A percentile compares a stretch with the other conserved stretches of the same genome.
phyloP scores from a whole-genome alignment of 1,140 invertebrate species.

The Telenomus remus region DNA sequence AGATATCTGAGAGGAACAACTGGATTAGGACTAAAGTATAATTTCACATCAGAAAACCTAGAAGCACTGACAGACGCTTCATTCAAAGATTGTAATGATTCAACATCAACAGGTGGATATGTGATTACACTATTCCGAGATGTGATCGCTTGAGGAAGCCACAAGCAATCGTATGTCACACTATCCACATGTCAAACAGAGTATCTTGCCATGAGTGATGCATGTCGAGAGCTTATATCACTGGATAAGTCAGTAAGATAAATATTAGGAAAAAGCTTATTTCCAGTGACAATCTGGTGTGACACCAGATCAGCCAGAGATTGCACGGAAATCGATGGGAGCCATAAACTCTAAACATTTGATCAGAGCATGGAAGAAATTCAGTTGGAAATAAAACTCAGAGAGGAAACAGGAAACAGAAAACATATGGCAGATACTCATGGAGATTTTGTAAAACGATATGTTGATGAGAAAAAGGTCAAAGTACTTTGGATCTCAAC shows the following conservation, averaged over 20 bases:
- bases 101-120: slow-evolving; percentile 11
- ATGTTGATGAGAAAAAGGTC: too few relatives aligned
- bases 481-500: too few relatives aligned
- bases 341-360: too few relatives aligned
- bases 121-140: slow-evolving; percentile 38
- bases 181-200: slow-evolving; percentile 62
- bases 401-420: too few relatives aligned
- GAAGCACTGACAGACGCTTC: slow-evolving; percentile 7
- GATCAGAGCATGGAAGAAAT: too few relatives aligned
- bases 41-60: neutral
- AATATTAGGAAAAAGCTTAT: neutral
- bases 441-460: too few relatives aligned
- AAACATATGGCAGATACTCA: too few relatives aligned
- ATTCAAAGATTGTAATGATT: slow-evolving; percentile 13
- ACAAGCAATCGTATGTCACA: slow-evolving; percentile 55
- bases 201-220: neutral
- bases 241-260: neutral
- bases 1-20: slow-evolving; percentile 8
- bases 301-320: too few relatives aligned
- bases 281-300: neutral
- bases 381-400: too few relatives aligned
- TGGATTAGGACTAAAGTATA: neutral
- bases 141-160: slow-evolving; percentile 50
- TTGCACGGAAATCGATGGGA: too few relatives aligned
- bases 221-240: neutral